A percentile compares a stretch with the other conserved stretches of the same genome.
phyloP scores from a whole-genome alignment of 53 echinoderm and acorn worm species.

The Holothuria leucospilota region DNA sequence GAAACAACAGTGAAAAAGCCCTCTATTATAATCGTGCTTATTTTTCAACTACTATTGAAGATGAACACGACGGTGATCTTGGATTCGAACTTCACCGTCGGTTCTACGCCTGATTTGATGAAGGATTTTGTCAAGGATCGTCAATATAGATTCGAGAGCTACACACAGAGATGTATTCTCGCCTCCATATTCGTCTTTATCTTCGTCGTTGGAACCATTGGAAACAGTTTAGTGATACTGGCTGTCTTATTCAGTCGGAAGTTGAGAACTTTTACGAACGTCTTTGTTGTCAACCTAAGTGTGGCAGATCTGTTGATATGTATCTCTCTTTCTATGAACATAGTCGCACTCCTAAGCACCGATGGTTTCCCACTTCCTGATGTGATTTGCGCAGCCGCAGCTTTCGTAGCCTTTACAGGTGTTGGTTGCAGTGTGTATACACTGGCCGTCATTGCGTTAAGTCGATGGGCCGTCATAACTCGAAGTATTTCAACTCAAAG shows the following conservation, averaged over 20 bases:
- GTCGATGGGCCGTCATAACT: slow-evolving; percentile 84
- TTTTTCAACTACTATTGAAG: no score
- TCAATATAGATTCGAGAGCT: slow-evolving; percentile 73
- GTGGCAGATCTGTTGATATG: slow-evolving; percentile 80
- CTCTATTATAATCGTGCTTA: no score
- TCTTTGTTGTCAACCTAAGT: slow-evolving; percentile 93
- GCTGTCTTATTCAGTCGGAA: slow-evolving; percentile 84
- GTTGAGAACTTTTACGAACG: slow-evolving; percentile 88
- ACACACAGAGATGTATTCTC: slow-evolving; percentile 70
- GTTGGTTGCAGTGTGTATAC: slow-evolving; percentile 86
- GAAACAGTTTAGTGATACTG: slow-evolving; percentile 86
- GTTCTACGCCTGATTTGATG: no score
- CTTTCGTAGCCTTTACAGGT: slow-evolving; percentile 73
- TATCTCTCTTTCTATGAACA: slow-evolving; percentile 72
- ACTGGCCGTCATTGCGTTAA: slow-evolving; percentile 81
- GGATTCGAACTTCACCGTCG: no score
- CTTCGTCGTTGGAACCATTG: slow-evolving; percentile 68
- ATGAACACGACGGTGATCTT: no score
- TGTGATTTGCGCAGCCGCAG: slow-evolving; percentile 65
- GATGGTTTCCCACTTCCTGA: slow-evolving; percentile 78
- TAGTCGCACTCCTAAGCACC: slow-evolving; percentile 68
- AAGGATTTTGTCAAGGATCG: not conserved
- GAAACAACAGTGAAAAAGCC: no score
- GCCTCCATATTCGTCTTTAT: slow-evolving; percentile 70
- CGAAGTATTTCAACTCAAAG: slow-evolving; percentile 56